These are phyloP conservation scores for Pinna nobilis DNA, from an alignment of 1,140 invertebrate genomes.

Conservation along the genomic window DNA sequence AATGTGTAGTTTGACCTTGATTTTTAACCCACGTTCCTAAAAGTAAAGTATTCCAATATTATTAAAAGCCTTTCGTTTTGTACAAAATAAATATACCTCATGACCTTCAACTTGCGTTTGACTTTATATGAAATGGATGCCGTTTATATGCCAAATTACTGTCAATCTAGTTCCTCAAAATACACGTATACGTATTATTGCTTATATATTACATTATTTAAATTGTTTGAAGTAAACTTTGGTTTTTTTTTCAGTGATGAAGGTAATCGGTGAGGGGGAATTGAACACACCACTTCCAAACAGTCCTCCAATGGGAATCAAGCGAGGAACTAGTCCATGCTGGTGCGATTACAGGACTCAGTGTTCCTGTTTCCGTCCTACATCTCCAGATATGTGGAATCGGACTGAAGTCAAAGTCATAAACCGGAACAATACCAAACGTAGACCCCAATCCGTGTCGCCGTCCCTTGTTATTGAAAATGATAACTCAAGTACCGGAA, in stretches of 20 bases:
- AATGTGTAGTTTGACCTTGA: no score
- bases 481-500: slow-evolving; percentile 48
- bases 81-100: no score
- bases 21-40: no score
- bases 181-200: no score
- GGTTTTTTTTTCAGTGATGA: background rate
- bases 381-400: background rate
- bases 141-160: no score
- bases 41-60: no score
- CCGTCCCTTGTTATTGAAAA: background rate
- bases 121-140: no score
- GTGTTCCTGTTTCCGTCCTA: slow-evolving; percentile 34
- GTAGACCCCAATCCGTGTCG: slow-evolving; percentile 13
- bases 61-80: no score
- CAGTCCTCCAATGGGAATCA: slow-evolving; percentile 50
- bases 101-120: no score
- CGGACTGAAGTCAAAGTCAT: slow-evolving; percentile 8
- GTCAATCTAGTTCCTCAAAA: no score
- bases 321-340: slow-evolving; percentile 53
- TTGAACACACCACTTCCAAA: background rate
- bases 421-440: slow-evolving; percentile 29
- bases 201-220: no score
- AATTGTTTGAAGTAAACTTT: background rate
- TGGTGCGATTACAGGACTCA: slow-evolving; percentile 57
- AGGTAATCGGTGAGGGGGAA: background rate